Conservation (phyloP, 2,888 invertebrate species). For the Agrochola macilenta region DNA sequence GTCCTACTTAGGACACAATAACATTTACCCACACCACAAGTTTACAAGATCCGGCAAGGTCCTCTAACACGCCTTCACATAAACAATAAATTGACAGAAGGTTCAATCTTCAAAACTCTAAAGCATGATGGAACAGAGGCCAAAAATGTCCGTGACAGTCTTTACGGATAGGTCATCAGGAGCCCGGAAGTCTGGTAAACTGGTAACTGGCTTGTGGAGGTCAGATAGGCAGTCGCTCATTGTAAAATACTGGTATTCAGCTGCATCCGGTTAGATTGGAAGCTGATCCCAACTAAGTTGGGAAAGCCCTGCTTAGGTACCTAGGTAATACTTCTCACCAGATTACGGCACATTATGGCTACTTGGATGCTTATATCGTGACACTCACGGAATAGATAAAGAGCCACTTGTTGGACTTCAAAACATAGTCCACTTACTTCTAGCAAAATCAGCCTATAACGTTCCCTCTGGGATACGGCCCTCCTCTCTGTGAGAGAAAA, state of each 20-base stretch:
- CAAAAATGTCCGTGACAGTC: not conserved
- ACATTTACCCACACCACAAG: slow-evolving; percentile 41
- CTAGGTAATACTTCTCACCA: not conserved
- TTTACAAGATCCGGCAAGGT: slow-evolving; percentile 44
- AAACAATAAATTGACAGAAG: slow-evolving; percentile 29
- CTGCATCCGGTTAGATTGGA: not conserved
- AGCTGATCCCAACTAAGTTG: not conserved
- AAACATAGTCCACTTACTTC: not conserved
- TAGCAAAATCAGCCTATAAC: not conserved
- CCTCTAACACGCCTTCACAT: not conserved
- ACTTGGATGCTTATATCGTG: not conserved
- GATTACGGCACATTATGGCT: not conserved
- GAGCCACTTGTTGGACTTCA: not conserved
- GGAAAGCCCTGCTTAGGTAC: no score
- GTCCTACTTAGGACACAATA: slow-evolving; percentile 30
- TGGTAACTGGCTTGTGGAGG: not conserved
- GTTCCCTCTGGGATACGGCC: not conserved
- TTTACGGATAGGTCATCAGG: not conserved
- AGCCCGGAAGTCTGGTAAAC: not conserved
- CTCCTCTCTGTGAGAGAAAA: not conserved
- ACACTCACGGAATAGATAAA: not conserved
- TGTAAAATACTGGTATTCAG: not conserved
- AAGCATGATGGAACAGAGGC: no score
- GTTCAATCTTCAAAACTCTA: not conserved
- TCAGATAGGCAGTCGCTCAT: not conserved